Percentiles rank a stretch among this genome's conserved stretches.
Conservation (phyloP, 2,888 invertebrate genomes). For the Polydrusus tereticollis region DNA sequence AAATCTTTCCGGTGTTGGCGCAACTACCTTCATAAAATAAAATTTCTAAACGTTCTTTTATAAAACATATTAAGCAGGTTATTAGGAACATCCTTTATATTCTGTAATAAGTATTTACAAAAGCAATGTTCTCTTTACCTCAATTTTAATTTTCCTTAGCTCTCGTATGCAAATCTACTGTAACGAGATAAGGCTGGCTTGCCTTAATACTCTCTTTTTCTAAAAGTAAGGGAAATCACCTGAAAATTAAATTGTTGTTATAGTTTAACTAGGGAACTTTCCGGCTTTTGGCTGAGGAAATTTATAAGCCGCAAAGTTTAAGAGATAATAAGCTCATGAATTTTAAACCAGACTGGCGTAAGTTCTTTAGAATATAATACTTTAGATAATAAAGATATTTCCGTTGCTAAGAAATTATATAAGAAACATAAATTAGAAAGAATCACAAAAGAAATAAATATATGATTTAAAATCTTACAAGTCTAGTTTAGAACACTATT, state of each 20-base stretch:
- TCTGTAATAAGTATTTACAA: neutral
- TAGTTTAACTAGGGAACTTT: conserved; percentile 1
- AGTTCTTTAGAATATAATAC: neutral
- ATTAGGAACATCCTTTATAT: neutral
- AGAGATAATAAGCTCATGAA: neutral
- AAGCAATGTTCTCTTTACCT: neutral
- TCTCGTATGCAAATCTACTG: neutral
- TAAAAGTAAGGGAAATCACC: neutral
- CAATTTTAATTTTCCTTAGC: neutral
- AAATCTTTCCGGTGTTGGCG: too few relatives aligned
- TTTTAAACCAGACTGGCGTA: neutral
- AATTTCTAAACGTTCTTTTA: too few relatives aligned
- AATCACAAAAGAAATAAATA: too few relatives aligned
- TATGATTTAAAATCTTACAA: too few relatives aligned
- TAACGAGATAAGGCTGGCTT: neutral
- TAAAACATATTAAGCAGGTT: too few relatives aligned
- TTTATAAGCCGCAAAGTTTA: conserved; percentile 4
- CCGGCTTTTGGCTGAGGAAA: neutral
- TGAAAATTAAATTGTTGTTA: conserved; percentile 3
- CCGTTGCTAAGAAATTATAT: too few relatives aligned
- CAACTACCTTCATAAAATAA: too few relatives aligned
- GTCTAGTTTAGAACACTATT: too few relatives aligned
- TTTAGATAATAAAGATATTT: too few relatives aligned
- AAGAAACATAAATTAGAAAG: too few relatives aligned
- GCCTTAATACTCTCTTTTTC: neutral